These are phyloP conservation scores for Sinocyclocheilus rhinocerous DNA, from an alignment of 2,113 vertebrate genomes.

Conservation along the genomic window DNA sequence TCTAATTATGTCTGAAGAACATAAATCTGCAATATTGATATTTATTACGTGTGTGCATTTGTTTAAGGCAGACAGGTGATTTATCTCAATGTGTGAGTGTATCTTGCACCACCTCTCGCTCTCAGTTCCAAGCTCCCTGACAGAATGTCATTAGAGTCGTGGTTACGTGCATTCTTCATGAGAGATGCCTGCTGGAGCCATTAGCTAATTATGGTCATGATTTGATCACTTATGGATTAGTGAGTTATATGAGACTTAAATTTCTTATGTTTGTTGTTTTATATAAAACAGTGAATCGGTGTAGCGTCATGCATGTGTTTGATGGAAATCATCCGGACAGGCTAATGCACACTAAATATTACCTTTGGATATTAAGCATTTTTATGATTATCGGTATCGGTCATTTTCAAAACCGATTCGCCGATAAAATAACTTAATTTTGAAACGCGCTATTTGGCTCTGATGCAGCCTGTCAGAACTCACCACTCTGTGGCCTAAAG, in stretches of 20 bases:
- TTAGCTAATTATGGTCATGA: constrained; percentile 35
- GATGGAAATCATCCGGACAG: neutral
- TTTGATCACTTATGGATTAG: constrained; percentile 12
- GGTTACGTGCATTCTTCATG: constrained; percentile 12
- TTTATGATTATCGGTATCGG: no score
- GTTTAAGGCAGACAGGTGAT: constrained; percentile 57
- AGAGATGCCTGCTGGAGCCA: constrained; percentile 7
- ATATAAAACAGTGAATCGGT: neutral
- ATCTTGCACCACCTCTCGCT: neutral
- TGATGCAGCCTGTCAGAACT: no score
- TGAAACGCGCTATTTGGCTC: no score
- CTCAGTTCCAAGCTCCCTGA: neutral
- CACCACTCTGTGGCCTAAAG: no score
- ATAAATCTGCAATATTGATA: constrained; percentile 67
- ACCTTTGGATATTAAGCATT: no score
- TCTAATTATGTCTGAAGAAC: constrained; percentile 64
- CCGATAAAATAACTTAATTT: no score
- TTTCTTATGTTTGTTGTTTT: no score
- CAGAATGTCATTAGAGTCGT: constrained; percentile 7
- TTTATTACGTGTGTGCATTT: constrained; percentile 62
- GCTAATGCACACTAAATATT: constrained; percentile 11
- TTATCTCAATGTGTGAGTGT: constrained; percentile 8
- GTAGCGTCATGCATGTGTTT: neutral
- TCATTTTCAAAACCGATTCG: no score
- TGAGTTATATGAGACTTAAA: neutral